Evolutionary conservation across 1,140 invertebrate species (phyloP), one percentile per base, ranked within the genome.

Genomic region (Coenobita brevimanus): DNA sequence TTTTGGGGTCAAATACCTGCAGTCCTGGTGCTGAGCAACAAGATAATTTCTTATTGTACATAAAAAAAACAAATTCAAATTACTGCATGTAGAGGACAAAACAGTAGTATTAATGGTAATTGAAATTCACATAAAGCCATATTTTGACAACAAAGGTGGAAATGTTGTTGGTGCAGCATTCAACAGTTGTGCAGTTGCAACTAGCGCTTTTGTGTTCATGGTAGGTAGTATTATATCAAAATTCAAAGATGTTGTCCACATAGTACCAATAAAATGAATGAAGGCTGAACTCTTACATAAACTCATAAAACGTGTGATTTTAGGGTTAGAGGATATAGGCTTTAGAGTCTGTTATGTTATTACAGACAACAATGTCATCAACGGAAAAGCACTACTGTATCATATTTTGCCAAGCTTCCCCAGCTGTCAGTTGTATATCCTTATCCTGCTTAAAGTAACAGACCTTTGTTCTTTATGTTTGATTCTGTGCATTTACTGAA

Each of bases 121-220:
- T 82, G 87, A 91, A 81, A 90, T 91, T 30, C 82, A 91, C 46
- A 13, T 89, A 30, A 91, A 90, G 71, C 82, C 88, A 33, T 80
- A 41, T 67, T 83, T 89, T 38, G 87, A 90, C 81, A 88, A 80
- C 50, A 91, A 83, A 78, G 89, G 91, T 17, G 88, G 90, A 24
- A 89, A 86, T 78, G 54, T 91, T 82, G 17, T 88, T 73, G 89
- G 90, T 2, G 0, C 33, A 57, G 80, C 89, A 80, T 88, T 82
- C 83, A 78, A 90, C 33, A 82, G 27, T 64, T n/a, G 38, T 30
- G 41, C 88, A 27, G 67, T 76, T 57, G 90, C 88, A 46, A 90
- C 30, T 33, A 88, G 24, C 73, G 90, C 76, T 2, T 79, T 80
- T 87, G 91, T 89, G 36, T 91, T 90, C 57, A 91, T 89, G 90